Conservation (phyloP, 2,113 vertebrate species). For the Danio rerio region GRCz12tu NC_133192.1:19972001-19972500, state of each 20-base stretch:
- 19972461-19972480: too few species aligned
- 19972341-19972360: too few species aligned
- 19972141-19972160: constrained; percentile 68
- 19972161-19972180: constrained; percentile 50
- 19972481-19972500: too few species aligned
- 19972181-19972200: constrained; percentile 55
- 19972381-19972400: too few species aligned
- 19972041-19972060: constrained; percentile 78
- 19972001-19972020: constrained; percentile 45
- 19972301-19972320: too few species aligned
- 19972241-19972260: constrained; percentile 13
- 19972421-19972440: too few species aligned
- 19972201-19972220: constrained; percentile 59
- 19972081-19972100: constrained; percentile 73
- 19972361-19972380: too few species aligned
- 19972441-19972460: too few species aligned
- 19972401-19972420: too few species aligned
- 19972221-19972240: constrained; percentile 37
- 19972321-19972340: too few species aligned
- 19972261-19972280: background rate
- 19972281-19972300: too few species aligned
- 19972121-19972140: constrained; percentile 75
- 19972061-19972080: constrained; percentile 73
- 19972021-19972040: constrained; percentile 59
- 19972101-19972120: constrained; percentile 69